Conservation (phyloP, 2,113 vertebrate species). For the Pedetes capensis region DNA sequence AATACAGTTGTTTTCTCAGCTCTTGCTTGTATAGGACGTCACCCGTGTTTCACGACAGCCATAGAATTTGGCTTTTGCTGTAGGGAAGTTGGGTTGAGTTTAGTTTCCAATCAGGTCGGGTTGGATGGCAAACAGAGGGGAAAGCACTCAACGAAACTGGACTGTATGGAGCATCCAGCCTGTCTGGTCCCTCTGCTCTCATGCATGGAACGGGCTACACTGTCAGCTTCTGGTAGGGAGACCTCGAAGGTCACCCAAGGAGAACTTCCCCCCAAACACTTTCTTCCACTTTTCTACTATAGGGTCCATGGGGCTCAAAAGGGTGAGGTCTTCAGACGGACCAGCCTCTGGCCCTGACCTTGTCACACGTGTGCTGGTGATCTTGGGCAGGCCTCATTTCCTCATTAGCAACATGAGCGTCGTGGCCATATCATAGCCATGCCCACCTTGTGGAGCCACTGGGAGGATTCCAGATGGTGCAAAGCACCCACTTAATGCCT, state of each 20-base stretch:
- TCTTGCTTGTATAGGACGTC: rapidly evolving
- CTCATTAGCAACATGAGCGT: neutral
- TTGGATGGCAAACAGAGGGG: neutral
- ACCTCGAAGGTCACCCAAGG: neutral
- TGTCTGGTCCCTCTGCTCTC: neutral
- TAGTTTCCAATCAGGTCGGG: neutral
- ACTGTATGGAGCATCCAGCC: neutral
- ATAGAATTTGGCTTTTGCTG: neutral
- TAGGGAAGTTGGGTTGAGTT: neutral
- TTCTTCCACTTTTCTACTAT: neutral
- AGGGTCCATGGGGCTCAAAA: neutral
- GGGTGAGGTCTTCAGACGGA: neutral
- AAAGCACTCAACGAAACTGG: neutral
- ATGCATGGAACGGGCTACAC: neutral
- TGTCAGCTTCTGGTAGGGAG: neutral
- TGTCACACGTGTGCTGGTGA: neutral
- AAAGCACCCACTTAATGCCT: neutral
- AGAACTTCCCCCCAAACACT: neutral
- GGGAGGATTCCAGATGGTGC: neutral
- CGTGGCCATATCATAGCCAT: neutral
- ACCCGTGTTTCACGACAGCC: neutral
- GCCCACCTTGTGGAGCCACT: neutral
- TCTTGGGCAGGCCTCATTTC: neutral
- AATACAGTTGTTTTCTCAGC: neutral
- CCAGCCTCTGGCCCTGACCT: neutral